A percentile compares a stretch with the other conserved stretches of the same genome.
These are phyloP conservation scores for Drosophila truncata DNA, from an alignment of 1,140 invertebrate genomes.

Conservation along the genomic window DNA sequence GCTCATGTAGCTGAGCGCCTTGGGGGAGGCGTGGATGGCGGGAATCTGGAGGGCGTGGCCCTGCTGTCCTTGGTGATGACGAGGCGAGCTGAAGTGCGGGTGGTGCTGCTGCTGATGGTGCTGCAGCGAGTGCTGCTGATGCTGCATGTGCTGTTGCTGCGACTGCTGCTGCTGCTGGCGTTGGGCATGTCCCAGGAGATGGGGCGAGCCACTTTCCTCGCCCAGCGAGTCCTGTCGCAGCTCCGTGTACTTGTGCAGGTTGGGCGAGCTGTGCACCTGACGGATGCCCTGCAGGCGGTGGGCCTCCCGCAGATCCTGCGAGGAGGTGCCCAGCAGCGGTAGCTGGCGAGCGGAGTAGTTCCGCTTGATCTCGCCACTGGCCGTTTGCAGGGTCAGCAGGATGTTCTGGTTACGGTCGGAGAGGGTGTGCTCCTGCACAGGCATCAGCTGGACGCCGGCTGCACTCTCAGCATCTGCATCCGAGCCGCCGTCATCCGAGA, in stretches of 20 bases:
- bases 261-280: conserved; percentile 83
- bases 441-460: conserved; percentile 45
- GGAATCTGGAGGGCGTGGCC: conserved; percentile 78
- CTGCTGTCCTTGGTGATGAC: conserved; percentile 24
- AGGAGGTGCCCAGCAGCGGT: conserved; percentile 69
- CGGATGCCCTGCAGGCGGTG: conserved; percentile 72
- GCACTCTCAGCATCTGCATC: conserved; percentile 60
- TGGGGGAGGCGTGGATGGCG: conserved; percentile 80
- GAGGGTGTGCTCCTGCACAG: conserved; percentile 58
- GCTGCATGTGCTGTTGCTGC: conserved; percentile 49
- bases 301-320: conserved; percentile 69
- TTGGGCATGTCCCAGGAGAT: conserved; percentile 69
- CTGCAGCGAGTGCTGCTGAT: conserved; percentile 27
- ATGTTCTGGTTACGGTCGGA: conserved; percentile 78
- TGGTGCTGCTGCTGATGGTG: conserved; percentile 59
- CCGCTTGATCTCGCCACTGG: conserved; percentile 79
- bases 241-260: conserved; percentile 79
- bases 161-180: conserved; percentile 53
- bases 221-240: conserved; percentile 55
- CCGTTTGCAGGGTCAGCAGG: conserved; percentile 72
- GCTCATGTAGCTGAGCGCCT: conserved; percentile 87
- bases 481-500: conserved; percentile 75
- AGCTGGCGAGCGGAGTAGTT: conserved; percentile 81
- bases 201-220: conserved; percentile 60
- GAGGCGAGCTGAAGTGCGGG: conserved; percentile 51